Evolutionary conservation across 1,140 invertebrate species (phyloP).

Genomic region (Elymnias hypermnestra): DNA sequence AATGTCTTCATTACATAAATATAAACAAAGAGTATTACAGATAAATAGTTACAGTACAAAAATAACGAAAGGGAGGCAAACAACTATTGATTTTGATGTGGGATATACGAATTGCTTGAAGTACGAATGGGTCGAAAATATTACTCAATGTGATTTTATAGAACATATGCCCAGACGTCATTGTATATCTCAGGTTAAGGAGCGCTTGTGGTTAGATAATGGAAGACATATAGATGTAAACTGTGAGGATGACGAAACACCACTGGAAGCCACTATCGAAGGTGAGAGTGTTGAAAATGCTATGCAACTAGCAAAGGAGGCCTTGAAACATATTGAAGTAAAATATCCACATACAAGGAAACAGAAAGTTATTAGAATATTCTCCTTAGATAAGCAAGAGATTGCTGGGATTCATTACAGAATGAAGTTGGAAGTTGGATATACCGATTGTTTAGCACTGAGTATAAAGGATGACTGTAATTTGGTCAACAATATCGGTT

Average conservation of each 20-base stretch:
- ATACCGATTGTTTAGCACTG: constrained; percentile 51
- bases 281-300: constrained; percentile 47
- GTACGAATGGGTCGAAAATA: constrained; percentile 47
- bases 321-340: constrained; percentile 63
- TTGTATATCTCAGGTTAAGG: constrained; percentile 78
- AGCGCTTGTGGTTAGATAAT: constrained; percentile 78
- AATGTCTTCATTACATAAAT: constrained; percentile 43
- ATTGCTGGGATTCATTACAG: constrained; percentile 62
- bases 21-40: constrained; percentile 48
- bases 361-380: constrained; percentile 63
- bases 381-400: constrained; percentile 58
- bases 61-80: constrained; percentile 42
- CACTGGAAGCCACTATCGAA: constrained; percentile 44
- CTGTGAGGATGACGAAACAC: constrained; percentile 66
- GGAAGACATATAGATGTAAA: constrained; percentile 69
- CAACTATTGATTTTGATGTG: constrained; percentile 59
- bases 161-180: constrained; percentile 53
- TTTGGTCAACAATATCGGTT: constrained; percentile 23
- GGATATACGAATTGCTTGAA: constrained; percentile 63
- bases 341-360: constrained; percentile 59
- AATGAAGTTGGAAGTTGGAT: constrained; percentile 65
- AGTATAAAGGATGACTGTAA: constrained; percentile 38
- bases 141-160: constrained; percentile 49
- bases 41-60: constrained; percentile 51
- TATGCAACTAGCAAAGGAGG: constrained; percentile 46